Evolutionary conservation across 2,797 vertebrate genomes (phyloP).

Genomic region (Lutjanus campechanus): DNA sequence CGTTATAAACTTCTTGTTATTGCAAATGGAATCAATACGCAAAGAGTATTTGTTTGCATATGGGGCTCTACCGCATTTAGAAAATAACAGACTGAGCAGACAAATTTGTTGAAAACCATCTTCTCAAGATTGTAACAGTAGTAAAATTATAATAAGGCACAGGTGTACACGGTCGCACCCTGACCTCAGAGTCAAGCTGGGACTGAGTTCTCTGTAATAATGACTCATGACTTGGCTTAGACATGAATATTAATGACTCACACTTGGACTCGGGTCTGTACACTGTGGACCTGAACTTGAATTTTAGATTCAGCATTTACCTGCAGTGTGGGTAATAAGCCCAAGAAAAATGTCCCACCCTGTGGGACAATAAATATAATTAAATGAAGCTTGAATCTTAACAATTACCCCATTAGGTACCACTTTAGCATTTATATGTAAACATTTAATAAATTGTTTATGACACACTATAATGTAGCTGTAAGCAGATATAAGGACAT

Average conservation of each 20-base stretch:
- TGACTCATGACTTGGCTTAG: conserved; percentile 28
- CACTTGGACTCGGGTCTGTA: background rate
- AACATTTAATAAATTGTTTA: background rate
- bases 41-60: conserved; percentile 4
- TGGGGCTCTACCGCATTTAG: conserved; percentile 14
- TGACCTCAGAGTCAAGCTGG: background rate
- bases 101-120: background rate
- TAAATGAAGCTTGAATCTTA: background rate
- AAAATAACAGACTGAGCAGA: conserved; percentile 2
- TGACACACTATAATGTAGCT: background rate
- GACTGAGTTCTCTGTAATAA: background rate
- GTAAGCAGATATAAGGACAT: background rate
- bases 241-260: conserved; percentile 25
- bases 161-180: background rate
- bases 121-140: background rate
- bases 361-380: too few relatives aligned
- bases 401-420: background rate
- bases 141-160: background rate
- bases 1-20: background rate
- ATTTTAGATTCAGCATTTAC: conserved; percentile 1
- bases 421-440: background rate
- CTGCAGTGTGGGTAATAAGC: too few relatives aligned
- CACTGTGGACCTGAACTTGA: background rate
- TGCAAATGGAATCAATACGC: conserved; percentile 17
- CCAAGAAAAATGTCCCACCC: too few relatives aligned